A percentile compares a stretch with the other conserved stretches of the same genome.
Evolutionary conservation across 2,113 vertebrate species (phyloP).

Genomic region (Aptenodytes patagonicus): DNA sequence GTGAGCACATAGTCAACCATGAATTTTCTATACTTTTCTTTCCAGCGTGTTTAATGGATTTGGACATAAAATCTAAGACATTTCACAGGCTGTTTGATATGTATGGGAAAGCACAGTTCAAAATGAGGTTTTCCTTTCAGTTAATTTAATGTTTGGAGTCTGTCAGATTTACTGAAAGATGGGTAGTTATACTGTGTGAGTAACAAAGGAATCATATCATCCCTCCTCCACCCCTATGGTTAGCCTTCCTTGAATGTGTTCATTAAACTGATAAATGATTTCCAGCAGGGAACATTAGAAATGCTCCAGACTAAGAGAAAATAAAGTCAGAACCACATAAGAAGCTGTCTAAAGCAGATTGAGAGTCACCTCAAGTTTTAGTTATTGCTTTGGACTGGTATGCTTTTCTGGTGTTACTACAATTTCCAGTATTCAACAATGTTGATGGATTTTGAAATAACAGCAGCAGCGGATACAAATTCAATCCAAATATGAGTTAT

Average conservation of each 20-base stretch:
- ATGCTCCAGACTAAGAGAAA: conserved; percentile 11
- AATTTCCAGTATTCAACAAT: background rate
- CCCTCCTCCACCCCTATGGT: background rate
- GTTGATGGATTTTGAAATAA: background rate
- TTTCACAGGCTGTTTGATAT: conserved; percentile 53
- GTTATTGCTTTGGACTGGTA: background rate
- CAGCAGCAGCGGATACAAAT: background rate
- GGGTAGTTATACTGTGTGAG: background rate
- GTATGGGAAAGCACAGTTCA: conserved; percentile 28
- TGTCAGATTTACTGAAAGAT: conserved; percentile 46
- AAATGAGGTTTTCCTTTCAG: conserved; percentile 56
- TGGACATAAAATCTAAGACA: conserved; percentile 35
- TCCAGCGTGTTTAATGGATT: conserved; percentile 38
- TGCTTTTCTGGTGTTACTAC: background rate
- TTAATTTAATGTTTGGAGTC: conserved; percentile 50
- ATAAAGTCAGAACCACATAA: background rate
- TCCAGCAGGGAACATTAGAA: conserved; percentile 11
- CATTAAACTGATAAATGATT: conserved; percentile 42
- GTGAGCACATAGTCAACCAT: background rate
- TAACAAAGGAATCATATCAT: conserved; percentile 10
- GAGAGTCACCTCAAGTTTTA: background rate
- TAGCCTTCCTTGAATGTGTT: background rate
- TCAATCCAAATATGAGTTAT: background rate
- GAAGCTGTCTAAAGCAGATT: background rate
- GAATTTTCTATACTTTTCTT: background rate